Base-by-base conservation (phyloP, 2,888 invertebrate species). In the Cerastis leucographa region DNA sequence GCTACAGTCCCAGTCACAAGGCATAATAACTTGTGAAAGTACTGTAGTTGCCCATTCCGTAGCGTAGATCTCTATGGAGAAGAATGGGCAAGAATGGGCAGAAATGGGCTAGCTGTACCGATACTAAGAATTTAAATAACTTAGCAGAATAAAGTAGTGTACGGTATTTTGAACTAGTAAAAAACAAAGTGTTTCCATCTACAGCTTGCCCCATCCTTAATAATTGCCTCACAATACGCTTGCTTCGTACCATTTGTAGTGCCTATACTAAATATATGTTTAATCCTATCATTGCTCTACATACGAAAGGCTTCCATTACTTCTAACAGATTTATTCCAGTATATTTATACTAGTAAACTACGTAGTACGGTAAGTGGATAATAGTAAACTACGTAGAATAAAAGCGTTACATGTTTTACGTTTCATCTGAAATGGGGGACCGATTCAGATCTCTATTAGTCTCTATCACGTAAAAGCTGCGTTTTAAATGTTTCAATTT, bases 341-440 rank as follows among this genome's bases (percentile, higher is more conserved):
- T 22, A 44, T 51, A 66, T 51, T 56, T 62, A 42, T 65, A 83
- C 77, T 42, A 68, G 65, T 71, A 46, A 62, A 72, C 9, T 25
- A 56, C n/a, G 51, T 56, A 29, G 61, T 51, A 62, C 62, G 44
- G 56, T 70, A 54, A 80, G 71, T 40, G 59, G 51, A 42, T 65
- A 83, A 82, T 42, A 68, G 65, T 71, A 46, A 62, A 72, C 9
- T 25, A 56, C n/a, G 51, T 56, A 29, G 61, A 79, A 79, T 72
- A 80, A 65, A 72, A 80, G 49, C 51, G 80, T 80, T 29, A 69
- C 84, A 84, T 54, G 80, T 51, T 84, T 80, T 72, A 72, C 54
- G 46, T 69, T 84, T 84, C 22, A 79, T 44, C 54, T 0, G 5
- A 56, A 66, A 59, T 35, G 12, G 46, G 19, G 44, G 17, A 61